A percentile compares a stretch with the other conserved stretches of the same genome.
Evolutionary conservation across 2,888 invertebrate species (phyloP).

Genomic region (Hirtodrosophila alboralis): DNA sequence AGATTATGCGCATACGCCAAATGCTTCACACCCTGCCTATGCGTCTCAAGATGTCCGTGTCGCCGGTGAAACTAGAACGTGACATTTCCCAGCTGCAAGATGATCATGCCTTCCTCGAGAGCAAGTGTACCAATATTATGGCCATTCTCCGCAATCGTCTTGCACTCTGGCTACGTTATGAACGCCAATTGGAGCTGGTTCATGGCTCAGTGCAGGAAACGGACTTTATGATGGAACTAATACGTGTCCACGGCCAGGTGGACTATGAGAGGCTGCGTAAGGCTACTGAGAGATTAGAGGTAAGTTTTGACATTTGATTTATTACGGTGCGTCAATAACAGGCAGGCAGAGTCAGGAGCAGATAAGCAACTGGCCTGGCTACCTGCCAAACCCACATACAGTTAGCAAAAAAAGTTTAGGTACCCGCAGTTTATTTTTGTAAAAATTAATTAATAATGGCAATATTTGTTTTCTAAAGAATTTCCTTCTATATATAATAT

Average conservation of each 20-base stretch:
- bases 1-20: constrained; percentile 90
- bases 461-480: too few species aligned
- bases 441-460: too few species aligned
- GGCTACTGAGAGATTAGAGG: constrained; percentile 93
- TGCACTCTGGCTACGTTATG: constrained; percentile 91
- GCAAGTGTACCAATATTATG: constrained; percentile 88
- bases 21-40: constrained; percentile 91
- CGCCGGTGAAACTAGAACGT: constrained; percentile 90
- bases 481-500: too few species aligned
- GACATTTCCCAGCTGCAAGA: constrained; percentile 91
- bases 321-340: constrained; percentile 11
- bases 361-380: constrained; percentile 6
- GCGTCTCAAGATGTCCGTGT: constrained; percentile 90
- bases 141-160: constrained; percentile 87
- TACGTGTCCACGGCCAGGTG: constrained; percentile 92
- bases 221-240: constrained; percentile 93
- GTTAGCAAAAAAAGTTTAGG: too few species aligned
- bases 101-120: constrained; percentile 89
- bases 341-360: background rate
- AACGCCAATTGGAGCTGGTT: constrained; percentile 90
- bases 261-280: constrained; percentile 92
- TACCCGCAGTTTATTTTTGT: too few species aligned
- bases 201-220: constrained; percentile 93
- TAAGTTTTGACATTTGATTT: constrained; percentile 84
- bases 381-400: constrained; percentile 28